phyloP scores from a whole-genome alignment of 1,140 invertebrate genomes.

The Chrysoperla carnea region DNA sequence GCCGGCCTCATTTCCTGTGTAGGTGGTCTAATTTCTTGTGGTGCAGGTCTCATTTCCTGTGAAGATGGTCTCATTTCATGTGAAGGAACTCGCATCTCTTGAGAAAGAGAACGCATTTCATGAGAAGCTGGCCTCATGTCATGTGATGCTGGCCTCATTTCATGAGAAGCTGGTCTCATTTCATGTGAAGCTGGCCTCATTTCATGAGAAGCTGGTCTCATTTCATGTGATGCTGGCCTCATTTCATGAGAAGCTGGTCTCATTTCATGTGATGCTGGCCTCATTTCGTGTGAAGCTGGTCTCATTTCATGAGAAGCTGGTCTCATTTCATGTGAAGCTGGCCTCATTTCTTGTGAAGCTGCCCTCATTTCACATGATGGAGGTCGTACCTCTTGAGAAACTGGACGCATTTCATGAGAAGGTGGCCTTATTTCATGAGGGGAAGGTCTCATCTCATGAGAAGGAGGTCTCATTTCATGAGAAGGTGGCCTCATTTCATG shows the following conservation, averaged over 20 bases:
- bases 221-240: not conserved
- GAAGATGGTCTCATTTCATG: not conserved
- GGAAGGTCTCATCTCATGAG: not conserved
- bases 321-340: not conserved
- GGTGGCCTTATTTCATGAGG: not conserved
- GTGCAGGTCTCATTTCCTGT: not conserved
- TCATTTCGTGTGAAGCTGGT: not conserved
- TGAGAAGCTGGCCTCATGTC: not conserved
- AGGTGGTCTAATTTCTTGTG: not conserved
- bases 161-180: conserved; percentile 8
- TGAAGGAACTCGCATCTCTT: not conserved
- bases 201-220: not conserved
- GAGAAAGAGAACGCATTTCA: not conserved
- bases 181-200: conserved; percentile 1
- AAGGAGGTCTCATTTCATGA: not conserved
- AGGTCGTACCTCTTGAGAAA: not conserved
- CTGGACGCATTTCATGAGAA: not conserved
- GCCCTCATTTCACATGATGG: not conserved
- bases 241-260: not conserved
- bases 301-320: not conserved
- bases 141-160: conserved; percentile 5
- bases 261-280: not conserved
- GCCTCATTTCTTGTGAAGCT: not conserved
- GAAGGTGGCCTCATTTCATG: not conserved
- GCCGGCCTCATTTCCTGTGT: not conserved